Conservation (phyloP, 2,888 invertebrate genomes). For the Amiota minor region DNA sequence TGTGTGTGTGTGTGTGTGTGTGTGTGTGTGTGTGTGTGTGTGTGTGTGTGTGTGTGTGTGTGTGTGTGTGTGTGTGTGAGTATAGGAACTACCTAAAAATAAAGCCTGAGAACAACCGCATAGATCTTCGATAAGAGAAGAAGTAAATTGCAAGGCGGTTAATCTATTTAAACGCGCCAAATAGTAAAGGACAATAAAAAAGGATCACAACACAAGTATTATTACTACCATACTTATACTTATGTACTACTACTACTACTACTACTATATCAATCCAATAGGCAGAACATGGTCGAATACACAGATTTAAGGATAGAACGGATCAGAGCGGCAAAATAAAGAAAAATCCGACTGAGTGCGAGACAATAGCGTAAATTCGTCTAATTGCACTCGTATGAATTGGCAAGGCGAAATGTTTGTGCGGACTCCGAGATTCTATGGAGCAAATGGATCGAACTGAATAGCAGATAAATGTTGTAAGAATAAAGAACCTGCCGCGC, state of each 20-base stretch:
- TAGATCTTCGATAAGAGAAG: neutral
- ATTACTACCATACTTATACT: too few relatives aligned
- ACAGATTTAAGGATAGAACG: constrained; percentile 63
- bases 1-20: constrained; percentile 20
- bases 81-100: constrained; percentile 26
- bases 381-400: constrained; percentile 65
- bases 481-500: constrained; percentile 51
- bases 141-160: constrained; percentile 73
- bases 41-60: neutral
- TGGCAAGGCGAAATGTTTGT: constrained; percentile 31
- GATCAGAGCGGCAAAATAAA: constrained; percentile 56
- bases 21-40: constrained; percentile 7
- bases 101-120: constrained; percentile 6
- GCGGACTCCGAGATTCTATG: neutral
- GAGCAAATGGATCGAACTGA: constrained; percentile 20
- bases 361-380: constrained; percentile 43
- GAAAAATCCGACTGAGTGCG: constrained; percentile 48
- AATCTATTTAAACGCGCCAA: constrained; percentile 74
- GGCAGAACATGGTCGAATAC: constrained; percentile 55
- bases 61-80: constrained; percentile 20
- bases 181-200: constrained; percentile 41
- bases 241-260: constrained; percentile 47
- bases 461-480: constrained; percentile 3
- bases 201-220: too few relatives aligned
- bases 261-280: too few relatives aligned